Base-by-base conservation (phyloP, 2,113 vertebrate genomes). In the Paralichthys olivaceus region DNA sequence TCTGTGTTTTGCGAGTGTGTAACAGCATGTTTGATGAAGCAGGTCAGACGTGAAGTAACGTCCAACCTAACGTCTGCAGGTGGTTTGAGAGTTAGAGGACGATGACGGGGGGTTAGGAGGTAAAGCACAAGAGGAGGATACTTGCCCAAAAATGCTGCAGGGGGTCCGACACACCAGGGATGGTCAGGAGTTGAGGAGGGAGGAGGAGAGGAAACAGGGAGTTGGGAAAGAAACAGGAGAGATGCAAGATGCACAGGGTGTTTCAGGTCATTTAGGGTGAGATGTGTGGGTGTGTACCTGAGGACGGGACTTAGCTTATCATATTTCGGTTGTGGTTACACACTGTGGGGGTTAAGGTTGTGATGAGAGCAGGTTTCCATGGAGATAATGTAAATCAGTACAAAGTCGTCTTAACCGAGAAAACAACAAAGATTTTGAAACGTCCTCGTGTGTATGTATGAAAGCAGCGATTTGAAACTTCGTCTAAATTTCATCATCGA, bases 81-180 rank as follows among this genome's bases (percentile, higher is more conserved):
- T 40, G 49, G 59, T 55, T 47, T 47, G 80, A 69, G 51, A 62
- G 43, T 34, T 22, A 29, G 13, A 22, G 66, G 47, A 59, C 29
- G 58, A 68, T 6, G 32, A 7, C 6, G 7, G 29, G 57, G 56
- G 40, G 23, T 57, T 19, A 23, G 59, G 60, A 17, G 65, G 84
- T 94, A 15, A 80, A 88, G 69, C 45, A 89, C 80, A 89, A 58
- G 71, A 83, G 81, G 84, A 84, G 59, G 86, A 93, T 93, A 93
- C 91, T 94, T 94, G 91, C 94, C 91, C 71, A 90, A 70, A 90
- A 86, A 75, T 17, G 78, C 90, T 89, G 90, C 88, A 84, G 82
- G 76, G 61, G 74, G 40, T 90, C 91, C 91, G 45, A 85, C 76
- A 89, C 76, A 90, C 92, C 95, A 53, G 92, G 96, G 94, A 93